These are phyloP conservation scores for Carettochelys insculpta DNA, from an alignment of 2,113 vertebrate genomes.

Conservation along the genomic window DNA sequence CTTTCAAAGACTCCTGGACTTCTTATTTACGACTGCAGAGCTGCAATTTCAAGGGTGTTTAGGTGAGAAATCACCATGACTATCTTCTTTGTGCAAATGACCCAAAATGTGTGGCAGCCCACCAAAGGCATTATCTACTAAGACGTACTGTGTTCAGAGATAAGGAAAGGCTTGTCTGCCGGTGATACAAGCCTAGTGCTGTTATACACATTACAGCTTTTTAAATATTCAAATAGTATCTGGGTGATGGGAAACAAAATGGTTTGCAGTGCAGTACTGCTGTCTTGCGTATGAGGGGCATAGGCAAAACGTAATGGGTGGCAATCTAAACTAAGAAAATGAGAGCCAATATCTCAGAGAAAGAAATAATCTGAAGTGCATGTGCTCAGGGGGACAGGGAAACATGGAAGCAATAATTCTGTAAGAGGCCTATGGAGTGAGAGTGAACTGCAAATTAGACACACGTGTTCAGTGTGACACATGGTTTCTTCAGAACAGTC, in stretches of 20 bases:
- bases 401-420: neutral
- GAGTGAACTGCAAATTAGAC: neutral
- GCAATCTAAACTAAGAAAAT: neutral
- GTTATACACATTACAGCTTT: neutral
- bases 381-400: fast-evolving
- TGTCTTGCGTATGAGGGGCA: neutral
- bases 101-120: neutral
- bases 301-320: neutral
- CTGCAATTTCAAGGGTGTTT: conserved; percentile 55
- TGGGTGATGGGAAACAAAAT: neutral
- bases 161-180: neutral
- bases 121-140: neutral
- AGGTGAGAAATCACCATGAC: conserved; percentile 49
- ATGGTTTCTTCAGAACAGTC: fast-evolving
- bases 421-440: neutral
- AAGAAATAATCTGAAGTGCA: neutral
- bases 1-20: neutral
- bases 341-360: neutral
- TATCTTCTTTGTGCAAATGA: conserved; percentile 49
- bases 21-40: conserved; percentile 27
- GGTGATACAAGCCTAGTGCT: neutral
- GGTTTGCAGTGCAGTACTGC: neutral
- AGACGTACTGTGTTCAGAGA: neutral
- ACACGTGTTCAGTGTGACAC: fast-evolving
- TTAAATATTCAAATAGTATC: neutral